These are phyloP conservation scores for Empidonax traillii DNA, from an alignment of 2,113 vertebrate genomes.

Conservation along the genomic window DNA sequence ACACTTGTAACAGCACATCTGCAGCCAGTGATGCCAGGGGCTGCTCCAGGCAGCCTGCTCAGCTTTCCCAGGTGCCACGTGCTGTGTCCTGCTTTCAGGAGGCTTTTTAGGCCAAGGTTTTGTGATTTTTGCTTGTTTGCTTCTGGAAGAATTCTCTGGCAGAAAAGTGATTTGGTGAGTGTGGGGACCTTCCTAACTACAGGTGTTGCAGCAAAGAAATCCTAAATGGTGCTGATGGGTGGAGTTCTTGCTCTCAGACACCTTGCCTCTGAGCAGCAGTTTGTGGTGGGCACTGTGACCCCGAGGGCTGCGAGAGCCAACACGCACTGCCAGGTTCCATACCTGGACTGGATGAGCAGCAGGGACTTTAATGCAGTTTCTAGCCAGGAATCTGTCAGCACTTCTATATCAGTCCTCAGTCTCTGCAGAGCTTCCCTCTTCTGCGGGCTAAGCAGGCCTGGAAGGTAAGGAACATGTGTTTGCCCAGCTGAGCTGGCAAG, in stretches of 20 bases:
- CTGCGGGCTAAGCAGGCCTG: constrained; percentile 90
- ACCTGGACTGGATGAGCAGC: constrained; percentile 96
- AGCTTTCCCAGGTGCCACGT: background rate
- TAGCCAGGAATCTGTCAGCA: constrained; percentile 95
- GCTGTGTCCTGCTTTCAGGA: background rate
- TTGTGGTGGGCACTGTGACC: background rate
- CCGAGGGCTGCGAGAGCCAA: background rate
- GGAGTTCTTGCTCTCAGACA: background rate
- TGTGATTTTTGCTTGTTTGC: background rate
- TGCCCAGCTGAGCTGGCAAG: background rate
- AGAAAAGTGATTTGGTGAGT: background rate
- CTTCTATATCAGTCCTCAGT: constrained; percentile 91
- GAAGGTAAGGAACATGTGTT: background rate
- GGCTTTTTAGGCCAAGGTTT: background rate
- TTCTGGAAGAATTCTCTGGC: background rate
- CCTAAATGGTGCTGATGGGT: background rate
- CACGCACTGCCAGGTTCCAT: background rate
- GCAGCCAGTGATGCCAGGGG: background rate
- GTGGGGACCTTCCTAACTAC: background rate
- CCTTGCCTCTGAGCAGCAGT: background rate
- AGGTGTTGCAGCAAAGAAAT: background rate
- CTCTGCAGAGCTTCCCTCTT: constrained; percentile 89
- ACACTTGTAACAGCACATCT: background rate
- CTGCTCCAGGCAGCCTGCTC: background rate
- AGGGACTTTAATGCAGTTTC: constrained; percentile 94